Evolutionary conservation across 2,113 vertebrate species (phyloP).

Genomic region (Boulengeromyrus knoepffleri): DNA sequence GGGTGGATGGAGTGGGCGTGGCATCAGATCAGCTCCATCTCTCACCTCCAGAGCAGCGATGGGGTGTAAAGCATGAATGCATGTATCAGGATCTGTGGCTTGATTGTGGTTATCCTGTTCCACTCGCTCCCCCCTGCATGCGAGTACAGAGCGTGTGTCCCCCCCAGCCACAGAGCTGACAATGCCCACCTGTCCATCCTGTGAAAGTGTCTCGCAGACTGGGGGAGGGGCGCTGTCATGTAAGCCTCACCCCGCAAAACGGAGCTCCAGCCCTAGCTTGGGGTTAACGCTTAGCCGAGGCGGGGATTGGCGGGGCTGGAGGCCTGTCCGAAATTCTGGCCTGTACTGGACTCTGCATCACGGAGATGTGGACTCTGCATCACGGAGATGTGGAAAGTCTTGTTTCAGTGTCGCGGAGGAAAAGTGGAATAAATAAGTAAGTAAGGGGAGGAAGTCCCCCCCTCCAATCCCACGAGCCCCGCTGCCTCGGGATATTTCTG

Average conservation of each 20-base stretch:
- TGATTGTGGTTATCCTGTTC: not conserved
- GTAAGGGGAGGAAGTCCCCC: not conserved
- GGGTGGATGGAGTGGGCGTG: not conserved
- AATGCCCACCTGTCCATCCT: not conserved
- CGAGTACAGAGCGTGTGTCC: not conserved
- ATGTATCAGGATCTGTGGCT: not conserved
- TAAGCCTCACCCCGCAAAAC: not conserved
- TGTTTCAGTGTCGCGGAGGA: not conserved
- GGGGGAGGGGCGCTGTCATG: not conserved
- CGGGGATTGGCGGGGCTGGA: not conserved
- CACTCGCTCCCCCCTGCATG: not conserved
- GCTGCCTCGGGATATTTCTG: constrained; percentile 55
- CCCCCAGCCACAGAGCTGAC: not conserved
- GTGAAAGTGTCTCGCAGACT: not conserved
- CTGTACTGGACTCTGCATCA: not conserved
- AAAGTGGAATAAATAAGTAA: not conserved
- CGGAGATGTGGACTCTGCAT: not conserved
- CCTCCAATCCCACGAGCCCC: constrained; percentile 45
- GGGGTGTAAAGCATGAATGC: not conserved
- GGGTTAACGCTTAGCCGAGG: not conserved
- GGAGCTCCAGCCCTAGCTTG: not conserved
- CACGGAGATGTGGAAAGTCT: not conserved
- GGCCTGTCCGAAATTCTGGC: not conserved
- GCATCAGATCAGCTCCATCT: not conserved
- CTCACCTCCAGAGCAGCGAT: not conserved